Evolutionary conservation across 2,797 vertebrate species (phyloP).

Genomic region (Acanthornis magna): DNA sequence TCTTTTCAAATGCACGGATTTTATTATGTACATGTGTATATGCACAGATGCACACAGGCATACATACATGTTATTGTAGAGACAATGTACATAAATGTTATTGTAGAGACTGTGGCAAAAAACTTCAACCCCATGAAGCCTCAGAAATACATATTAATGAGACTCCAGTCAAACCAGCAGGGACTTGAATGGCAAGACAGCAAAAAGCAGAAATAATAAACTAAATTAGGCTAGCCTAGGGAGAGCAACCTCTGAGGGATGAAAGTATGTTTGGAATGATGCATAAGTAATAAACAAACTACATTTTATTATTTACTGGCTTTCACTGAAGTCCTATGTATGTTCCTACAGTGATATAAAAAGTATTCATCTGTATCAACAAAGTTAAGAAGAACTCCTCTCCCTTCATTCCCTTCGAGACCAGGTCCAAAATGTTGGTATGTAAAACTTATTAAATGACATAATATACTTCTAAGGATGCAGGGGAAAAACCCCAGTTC

Average conservation of each 20-base stretch:
- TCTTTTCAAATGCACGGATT: neutral
- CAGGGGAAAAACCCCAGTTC: neutral
- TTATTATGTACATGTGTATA: neutral
- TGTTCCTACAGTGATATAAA: neutral
- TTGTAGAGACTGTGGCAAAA: neutral
- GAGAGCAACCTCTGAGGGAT: neutral
- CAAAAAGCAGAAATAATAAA: neutral
- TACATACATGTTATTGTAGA: accelerated
- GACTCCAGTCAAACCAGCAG: neutral
- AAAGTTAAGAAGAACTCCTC: neutral
- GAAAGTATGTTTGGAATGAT: neutral
- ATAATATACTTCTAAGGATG: neutral
- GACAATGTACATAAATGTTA: neutral
- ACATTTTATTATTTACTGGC: neutral
- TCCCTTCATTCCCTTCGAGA: neutral
- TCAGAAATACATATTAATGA: neutral
- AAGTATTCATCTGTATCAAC: neutral
- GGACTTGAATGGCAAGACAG: neutral
- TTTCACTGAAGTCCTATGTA: neutral
- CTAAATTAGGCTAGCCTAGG: neutral
- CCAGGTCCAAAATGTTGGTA: neutral
- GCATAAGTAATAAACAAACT: neutral
- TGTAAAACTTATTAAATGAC: neutral
- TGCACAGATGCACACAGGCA: neutral
- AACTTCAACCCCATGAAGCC: neutral